Conservation (phyloP, 64 coral and sea anemone genomes). For the Platygyra sinensis region DNA sequence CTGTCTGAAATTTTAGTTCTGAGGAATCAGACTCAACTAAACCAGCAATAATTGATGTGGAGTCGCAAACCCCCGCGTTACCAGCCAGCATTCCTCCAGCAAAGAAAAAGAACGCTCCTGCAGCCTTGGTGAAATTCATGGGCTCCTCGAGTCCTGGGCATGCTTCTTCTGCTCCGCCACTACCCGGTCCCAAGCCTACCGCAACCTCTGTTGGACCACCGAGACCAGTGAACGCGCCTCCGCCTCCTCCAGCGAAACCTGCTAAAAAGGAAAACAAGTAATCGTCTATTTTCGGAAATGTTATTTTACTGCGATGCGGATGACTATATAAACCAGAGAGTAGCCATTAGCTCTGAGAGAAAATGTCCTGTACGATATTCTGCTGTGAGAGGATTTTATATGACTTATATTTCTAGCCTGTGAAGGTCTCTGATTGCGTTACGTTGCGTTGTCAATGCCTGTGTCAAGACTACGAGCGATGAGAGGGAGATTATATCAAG, state of each 20-base stretch:
- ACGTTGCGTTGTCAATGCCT: too few relatives aligned
- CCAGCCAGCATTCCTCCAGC: slow-evolving; percentile 23
- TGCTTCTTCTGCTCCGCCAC: slow-evolving; percentile 46
- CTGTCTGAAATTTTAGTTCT: neutral
- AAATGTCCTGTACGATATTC: neutral
- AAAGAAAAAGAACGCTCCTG: slow-evolving; percentile 44
- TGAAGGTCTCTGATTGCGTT: too few relatives aligned
- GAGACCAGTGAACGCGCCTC: slow-evolving; percentile 44
- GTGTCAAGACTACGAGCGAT: too few relatives aligned
- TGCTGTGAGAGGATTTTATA: neutral
- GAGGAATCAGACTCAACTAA: slow-evolving; percentile 18
- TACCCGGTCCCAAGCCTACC: slow-evolving; percentile 41
- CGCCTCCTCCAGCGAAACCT: slow-evolving; percentile 43
- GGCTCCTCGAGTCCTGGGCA: slow-evolving; percentile 78
- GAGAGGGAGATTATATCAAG: too few relatives aligned
- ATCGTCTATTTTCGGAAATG: neutral
- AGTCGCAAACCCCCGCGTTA: neutral
- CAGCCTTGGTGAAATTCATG: slow-evolving; percentile 79
- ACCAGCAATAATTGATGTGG: slow-evolving; percentile 6
- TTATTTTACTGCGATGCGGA: neutral
- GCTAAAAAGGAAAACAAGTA: slow-evolving; percentile 30
- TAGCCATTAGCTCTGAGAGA: neutral
- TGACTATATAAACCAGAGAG: neutral
- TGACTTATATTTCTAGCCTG: too few relatives aligned
- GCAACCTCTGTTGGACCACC: slow-evolving; percentile 51